Conservation (phyloP, 2,888 invertebrate species). For the Drosophila demipolita region DNA sequence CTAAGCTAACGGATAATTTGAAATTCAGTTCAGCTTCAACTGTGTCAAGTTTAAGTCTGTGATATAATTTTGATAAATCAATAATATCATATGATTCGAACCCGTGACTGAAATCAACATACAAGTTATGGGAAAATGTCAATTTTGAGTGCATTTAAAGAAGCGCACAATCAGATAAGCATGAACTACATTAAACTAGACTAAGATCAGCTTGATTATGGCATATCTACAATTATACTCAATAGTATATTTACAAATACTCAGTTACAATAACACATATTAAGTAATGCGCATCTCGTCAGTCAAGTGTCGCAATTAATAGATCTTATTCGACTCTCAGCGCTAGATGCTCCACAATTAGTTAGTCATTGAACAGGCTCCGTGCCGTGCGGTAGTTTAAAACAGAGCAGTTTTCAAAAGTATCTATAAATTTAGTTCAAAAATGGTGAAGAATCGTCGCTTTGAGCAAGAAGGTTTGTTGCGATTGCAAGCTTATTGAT, state of each 20-base stretch:
- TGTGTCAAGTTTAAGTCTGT: slow-evolving; percentile 7
- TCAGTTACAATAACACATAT: slow-evolving; percentile 2
- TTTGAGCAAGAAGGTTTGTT: slow-evolving; percentile 76
- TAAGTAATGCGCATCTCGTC: slow-evolving; percentile 19
- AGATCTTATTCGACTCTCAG: background rate
- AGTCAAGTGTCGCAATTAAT: slow-evolving; percentile 21
- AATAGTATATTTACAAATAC: slow-evolving; percentile 2
- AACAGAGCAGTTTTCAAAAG: slow-evolving; percentile 27
- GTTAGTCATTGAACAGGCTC: slow-evolving; percentile 74
- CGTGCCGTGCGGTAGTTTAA: slow-evolving; percentile 54
- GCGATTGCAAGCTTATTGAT: background rate
- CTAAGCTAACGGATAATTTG: slow-evolving; percentile 21
- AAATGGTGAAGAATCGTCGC: slow-evolving; percentile 83
- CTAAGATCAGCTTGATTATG: slow-evolving; percentile 1
- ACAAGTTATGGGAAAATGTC: background rate
- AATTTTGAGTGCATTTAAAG: slow-evolving; percentile 11
- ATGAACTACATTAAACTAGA: background rate
- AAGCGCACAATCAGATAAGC: background rate
- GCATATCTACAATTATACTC: background rate
- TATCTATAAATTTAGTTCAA: slow-evolving; percentile 14
- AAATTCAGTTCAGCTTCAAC: background rate
- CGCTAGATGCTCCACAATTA: slow-evolving; percentile 53
- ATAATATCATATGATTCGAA: background rate
- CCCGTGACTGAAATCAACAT: no score
- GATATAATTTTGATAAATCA: slow-evolving; percentile 3